phyloP scores from a whole-genome alignment of 2,797 vertebrate species.

The Ataeniobius toweri region DNA sequence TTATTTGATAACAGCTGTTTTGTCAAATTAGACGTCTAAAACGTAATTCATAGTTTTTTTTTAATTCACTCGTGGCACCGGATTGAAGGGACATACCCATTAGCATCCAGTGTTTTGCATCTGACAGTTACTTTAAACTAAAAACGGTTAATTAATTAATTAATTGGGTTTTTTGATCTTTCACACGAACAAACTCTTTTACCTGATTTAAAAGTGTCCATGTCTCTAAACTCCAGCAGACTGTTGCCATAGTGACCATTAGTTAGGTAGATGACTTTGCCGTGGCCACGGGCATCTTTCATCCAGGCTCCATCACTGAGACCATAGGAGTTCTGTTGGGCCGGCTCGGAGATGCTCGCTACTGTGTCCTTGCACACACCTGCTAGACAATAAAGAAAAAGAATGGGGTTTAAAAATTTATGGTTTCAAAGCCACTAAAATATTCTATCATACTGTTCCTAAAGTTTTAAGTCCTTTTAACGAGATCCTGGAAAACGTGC shows the following conservation, averaged over 20 bases:
- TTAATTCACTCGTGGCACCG: not conserved
- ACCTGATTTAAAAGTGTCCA: conserved; percentile 94
- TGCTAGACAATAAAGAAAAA: conserved; percentile 50
- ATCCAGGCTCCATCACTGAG: conserved; percentile 93
- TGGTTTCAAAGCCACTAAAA: not conserved
- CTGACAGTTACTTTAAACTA: not conserved
- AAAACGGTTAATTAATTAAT: not conserved
- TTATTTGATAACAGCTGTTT: no score
- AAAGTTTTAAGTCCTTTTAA: not conserved
- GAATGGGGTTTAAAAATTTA: not conserved
- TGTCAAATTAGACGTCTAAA: not conserved
- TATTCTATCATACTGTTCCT: no score
- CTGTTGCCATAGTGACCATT: conserved; percentile 90
- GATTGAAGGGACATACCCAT: not conserved
- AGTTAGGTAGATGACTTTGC: conserved; percentile 91
- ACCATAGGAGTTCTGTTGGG: conserved; percentile 88
- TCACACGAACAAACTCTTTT: not conserved
- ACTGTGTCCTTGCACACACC: conserved; percentile 92
- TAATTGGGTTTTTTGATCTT: not conserved
- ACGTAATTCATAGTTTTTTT: not conserved
- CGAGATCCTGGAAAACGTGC: no score
- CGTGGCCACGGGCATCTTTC: conserved; percentile 90
- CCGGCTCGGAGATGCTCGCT: conserved; percentile 90
- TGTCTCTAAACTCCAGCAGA: conserved; percentile 89
- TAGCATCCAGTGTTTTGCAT: not conserved